Percentiles rank a stretch among this genome's conserved stretches.
phyloP scores from a whole-genome alignment of 2,113 vertebrate species.

The Eulemur rufifrons region DNA sequence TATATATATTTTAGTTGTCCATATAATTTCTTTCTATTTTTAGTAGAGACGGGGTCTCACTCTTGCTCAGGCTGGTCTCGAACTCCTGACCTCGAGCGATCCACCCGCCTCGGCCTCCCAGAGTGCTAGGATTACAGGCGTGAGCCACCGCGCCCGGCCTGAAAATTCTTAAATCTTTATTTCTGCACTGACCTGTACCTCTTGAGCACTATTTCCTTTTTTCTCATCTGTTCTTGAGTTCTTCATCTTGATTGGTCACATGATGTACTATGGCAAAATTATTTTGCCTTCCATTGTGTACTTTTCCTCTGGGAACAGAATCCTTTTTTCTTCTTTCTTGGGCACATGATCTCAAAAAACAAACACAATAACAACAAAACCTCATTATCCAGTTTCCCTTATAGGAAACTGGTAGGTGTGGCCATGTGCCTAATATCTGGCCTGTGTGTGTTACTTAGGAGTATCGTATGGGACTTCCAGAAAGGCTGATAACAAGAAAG shows the following conservation, averaged over 20 bases:
- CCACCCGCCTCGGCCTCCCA: too few species aligned
- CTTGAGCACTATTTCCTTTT: neutral
- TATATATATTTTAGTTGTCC: too few species aligned
- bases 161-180: neutral
- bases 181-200: neutral
- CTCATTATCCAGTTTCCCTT: neutral
- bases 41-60: too few species aligned
- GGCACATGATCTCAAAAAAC: neutral
- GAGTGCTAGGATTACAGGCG: too few species aligned
- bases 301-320: neutral
- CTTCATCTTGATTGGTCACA: neutral
- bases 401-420: neutral
- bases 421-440: neutral
- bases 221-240: constrained; percentile 23
- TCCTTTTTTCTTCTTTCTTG: neutral
- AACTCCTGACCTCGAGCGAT: too few species aligned
- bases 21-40: too few species aligned
- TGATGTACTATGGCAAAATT: neutral
- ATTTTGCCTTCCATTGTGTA: neutral
- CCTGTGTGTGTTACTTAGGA: neutral
- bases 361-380: neutral
- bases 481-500: neutral
- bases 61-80: too few species aligned
- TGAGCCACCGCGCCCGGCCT: too few species aligned
- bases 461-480: neutral